Percentiles rank a stretch among this genome's conserved stretches.
These are phyloP conservation scores for Cryptosula pallasiana DNA, from an alignment of 2,888 invertebrate species.

Conservation along the genomic window DNA sequence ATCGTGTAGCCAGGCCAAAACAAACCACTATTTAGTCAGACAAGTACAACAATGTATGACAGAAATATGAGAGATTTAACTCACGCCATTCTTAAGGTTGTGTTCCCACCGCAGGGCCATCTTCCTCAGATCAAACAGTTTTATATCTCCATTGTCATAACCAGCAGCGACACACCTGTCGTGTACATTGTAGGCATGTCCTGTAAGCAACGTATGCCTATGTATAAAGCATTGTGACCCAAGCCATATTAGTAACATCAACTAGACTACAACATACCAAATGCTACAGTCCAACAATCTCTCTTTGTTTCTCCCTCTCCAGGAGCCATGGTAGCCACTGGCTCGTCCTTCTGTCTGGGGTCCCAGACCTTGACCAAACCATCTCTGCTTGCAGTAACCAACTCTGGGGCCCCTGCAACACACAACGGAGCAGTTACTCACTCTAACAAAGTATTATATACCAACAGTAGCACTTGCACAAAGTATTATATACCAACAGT, in stretches of 20 bases:
- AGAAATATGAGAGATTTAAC: too few species aligned
- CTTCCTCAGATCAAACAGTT: slow-evolving; percentile 80
- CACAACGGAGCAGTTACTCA: too few species aligned
- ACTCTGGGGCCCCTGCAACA: slow-evolving; percentile 72
- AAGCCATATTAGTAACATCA: background rate
- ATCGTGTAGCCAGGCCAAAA: too few species aligned
- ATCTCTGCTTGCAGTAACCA: slow-evolving; percentile 88
- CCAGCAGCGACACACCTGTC: slow-evolving; percentile 85
- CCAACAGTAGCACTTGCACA: background rate
- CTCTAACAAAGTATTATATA: too few species aligned
- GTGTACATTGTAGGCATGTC: slow-evolving; percentile 78
- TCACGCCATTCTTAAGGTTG: slow-evolving; percentile 78
- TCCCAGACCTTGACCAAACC: slow-evolving; percentile 95
- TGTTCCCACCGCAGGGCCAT: slow-evolving; percentile 84
- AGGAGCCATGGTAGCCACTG: slow-evolving; percentile 84
- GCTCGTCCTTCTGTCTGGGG: slow-evolving; percentile 77
- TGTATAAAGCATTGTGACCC: too few species aligned
- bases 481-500: too few species aligned
- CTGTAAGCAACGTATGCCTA: slow-evolving; percentile 37
- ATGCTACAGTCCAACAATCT: slow-evolving; percentile 90
- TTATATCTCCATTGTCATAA: slow-evolving; percentile 92
- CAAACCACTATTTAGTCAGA: too few species aligned
- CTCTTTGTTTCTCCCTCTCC: slow-evolving; percentile 61
- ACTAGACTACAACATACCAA: slow-evolving; percentile 58
- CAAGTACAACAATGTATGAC: too few species aligned